Evolutionary conservation across 2,888 invertebrate genomes (phyloP).

Genomic region (Drosophila ustulata): DNA sequence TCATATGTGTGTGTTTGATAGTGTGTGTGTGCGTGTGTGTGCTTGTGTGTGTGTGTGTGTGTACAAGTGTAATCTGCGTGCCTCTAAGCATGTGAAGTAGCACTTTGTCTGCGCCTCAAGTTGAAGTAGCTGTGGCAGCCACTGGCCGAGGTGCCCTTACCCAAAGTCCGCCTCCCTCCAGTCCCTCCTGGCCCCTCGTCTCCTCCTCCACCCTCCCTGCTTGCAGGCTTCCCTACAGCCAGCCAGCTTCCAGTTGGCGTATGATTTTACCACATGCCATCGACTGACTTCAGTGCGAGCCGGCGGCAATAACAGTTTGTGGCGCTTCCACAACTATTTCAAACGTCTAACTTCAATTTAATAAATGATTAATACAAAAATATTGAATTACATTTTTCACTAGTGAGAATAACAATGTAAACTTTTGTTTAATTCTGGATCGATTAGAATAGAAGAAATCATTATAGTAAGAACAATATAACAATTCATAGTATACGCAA

Average conservation of each 20-base stretch:
- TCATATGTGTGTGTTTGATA: slow-evolving; percentile 30
- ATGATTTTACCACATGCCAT: slow-evolving; percentile 34
- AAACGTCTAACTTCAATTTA: too few relatives aligned
- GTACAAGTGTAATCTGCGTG: slow-evolving; percentile 67
- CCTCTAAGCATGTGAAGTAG: slow-evolving; percentile 72
- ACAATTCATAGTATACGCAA: too few relatives aligned
- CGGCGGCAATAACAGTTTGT: slow-evolving; percentile 14
- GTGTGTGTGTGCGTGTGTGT: slow-evolving; percentile 27
- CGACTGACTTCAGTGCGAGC: slow-evolving; percentile 4
- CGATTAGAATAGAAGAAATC: too few relatives aligned
- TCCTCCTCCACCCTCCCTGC: slow-evolving; percentile 1
- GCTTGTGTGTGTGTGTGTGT: slow-evolving; percentile 43
- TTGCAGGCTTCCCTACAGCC: neutral
- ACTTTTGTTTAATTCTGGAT: too few relatives aligned
- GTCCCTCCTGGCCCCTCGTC: slow-evolving; percentile 6
- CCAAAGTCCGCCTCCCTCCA: slow-evolving; percentile 15
- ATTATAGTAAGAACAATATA: too few relatives aligned
- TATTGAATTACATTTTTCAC: too few relatives aligned
- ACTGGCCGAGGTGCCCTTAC: slow-evolving; percentile 24
- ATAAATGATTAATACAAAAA: too few relatives aligned
- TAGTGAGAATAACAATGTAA: too few relatives aligned
- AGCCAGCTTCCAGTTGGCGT: slow-evolving; percentile 28
- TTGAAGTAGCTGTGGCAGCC: slow-evolving; percentile 60
- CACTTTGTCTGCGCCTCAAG: slow-evolving; percentile 73
- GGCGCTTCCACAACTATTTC: slow-evolving; percentile 20